Base-by-base conservation (phyloP, 2,797 vertebrate genomes). In the Syngnathus acus region DNA sequence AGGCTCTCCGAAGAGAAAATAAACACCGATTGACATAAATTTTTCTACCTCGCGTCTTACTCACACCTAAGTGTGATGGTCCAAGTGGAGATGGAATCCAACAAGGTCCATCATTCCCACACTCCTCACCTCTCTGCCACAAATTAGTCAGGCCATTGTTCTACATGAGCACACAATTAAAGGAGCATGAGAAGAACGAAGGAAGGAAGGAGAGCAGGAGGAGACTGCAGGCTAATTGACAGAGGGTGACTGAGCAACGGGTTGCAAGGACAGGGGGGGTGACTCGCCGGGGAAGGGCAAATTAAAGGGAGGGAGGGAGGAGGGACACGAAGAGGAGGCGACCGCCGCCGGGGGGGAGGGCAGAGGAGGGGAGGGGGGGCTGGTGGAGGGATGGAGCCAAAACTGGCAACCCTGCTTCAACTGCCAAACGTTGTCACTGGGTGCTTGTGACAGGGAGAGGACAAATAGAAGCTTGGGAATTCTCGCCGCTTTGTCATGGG, bases 341-440 rank as follows among this genome's bases (percentile, higher is more conserved):
- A 40, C 26, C 26, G 26, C 26, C 26, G 26, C 19, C n/a, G 9
- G 54, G 54, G 54, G 54, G 21, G 23, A 40, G 59, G 40, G 26
- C 26, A 32, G 26, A 32, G 26, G 26, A 32, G 26, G 26, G 26
- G 26, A 3, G 26, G 26, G 26, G 26, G 26, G 26, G 26, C 26
- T 32, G 26, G 26, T 8, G 21, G 40, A 16, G 40, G 87, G 83
- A 77, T 83, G 82, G 86, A 89, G 89, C 73, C 77, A 83, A 84
- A 88, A 84, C 85, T 88, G 89, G 85, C 88, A 91, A 90, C 81
- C 84, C 86, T 87, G 86, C 86, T 84, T 80, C 71, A 84, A 88
- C 82, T 89, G 86, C 84, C 85, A 87, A 88, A 90, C 80, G 86
- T 83, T 89, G 86, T 90, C 87, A 86, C 84, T 88, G 82, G 87